These are phyloP conservation scores for Tipula helvola DNA, from an alignment of 2,888 invertebrate genomes.

Conservation along the genomic window DNA sequence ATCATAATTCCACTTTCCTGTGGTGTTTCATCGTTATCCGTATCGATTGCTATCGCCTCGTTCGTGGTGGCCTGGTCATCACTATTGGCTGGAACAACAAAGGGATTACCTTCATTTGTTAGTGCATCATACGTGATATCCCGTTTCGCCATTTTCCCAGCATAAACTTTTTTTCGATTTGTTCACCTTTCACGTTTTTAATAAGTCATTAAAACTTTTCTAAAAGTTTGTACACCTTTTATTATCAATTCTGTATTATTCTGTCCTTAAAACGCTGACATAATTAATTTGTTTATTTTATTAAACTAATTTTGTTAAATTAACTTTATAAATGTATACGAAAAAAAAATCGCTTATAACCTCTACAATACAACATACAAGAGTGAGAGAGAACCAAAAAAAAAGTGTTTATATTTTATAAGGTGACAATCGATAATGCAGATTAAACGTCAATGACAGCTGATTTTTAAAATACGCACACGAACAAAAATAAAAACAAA, in stretches of 20 bases:
- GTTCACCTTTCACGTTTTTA: not conserved
- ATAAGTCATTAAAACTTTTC: not conserved
- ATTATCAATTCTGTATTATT: not conserved
- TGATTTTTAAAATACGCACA: constrained; percentile 8
- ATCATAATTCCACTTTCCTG: constrained; percentile 55
- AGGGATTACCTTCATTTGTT: constrained; percentile 25
- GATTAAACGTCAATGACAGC: constrained; percentile 11
- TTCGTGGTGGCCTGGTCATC: constrained; percentile 20
- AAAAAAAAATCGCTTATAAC: not conserved
- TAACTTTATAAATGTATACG: not conserved
- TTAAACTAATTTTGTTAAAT: not conserved
- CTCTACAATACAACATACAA: not conserved
- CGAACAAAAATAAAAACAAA: not conserved
- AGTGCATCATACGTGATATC: constrained; percentile 30
- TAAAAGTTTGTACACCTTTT: not conserved
- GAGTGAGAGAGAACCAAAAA: not conserved
- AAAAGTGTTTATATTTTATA: not conserved
- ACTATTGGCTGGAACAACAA: constrained; percentile 17
- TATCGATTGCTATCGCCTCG: constrained; percentile 19
- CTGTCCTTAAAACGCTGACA: not conserved
- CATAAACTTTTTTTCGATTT: not conserved
- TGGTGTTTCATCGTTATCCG: constrained; percentile 31
- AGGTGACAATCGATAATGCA: not conserved
- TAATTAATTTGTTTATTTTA: not conserved
- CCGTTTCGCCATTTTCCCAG: constrained; percentile 25